These are phyloP conservation scores for Pocillopora damicornis DNA, from an alignment of 64 coral and sea anemone species.

Conservation along the genomic window DNA sequence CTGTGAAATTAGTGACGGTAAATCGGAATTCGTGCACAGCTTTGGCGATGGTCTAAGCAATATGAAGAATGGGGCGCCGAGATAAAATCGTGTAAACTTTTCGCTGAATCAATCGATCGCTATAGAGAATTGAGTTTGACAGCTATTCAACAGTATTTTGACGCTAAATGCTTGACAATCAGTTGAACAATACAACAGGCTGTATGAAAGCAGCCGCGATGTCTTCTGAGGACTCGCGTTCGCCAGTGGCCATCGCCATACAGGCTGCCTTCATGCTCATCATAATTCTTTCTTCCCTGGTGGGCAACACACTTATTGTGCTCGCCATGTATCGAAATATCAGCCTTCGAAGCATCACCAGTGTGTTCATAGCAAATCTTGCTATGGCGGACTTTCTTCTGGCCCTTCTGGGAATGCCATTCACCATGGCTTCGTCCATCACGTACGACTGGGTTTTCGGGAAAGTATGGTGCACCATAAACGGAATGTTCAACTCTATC, in stretches of 20 bases:
- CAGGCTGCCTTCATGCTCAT: slow-evolving; percentile 60
- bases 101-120: neutral
- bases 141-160: neutral
- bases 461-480: slow-evolving; percentile 55
- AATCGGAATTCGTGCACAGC: neutral
- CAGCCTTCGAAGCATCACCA: slow-evolving; percentile 66
- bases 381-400: slow-evolving; percentile 73
- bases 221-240: slow-evolving; percentile 3
- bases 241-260: slow-evolving; percentile 28
- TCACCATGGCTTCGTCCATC: slow-evolving; percentile 69
- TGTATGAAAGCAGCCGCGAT: neutral
- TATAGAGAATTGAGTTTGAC: neutral
- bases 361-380: slow-evolving; percentile 80
- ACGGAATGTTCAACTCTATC: slow-evolving; percentile 71
- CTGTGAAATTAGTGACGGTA: neutral
- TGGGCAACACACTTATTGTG: slow-evolving; percentile 80
- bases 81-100: neutral
- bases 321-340: slow-evolving; percentile 66
- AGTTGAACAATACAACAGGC: neutral
- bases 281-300: slow-evolving; percentile 69
- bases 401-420: slow-evolving; percentile 80
- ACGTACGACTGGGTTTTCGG: slow-evolving; percentile 77
- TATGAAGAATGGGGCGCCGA: neutral
- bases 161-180: neutral
- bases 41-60: neutral